Conservation (phyloP, 2,888 invertebrate species). For the Heliconius ethilla region DNA sequence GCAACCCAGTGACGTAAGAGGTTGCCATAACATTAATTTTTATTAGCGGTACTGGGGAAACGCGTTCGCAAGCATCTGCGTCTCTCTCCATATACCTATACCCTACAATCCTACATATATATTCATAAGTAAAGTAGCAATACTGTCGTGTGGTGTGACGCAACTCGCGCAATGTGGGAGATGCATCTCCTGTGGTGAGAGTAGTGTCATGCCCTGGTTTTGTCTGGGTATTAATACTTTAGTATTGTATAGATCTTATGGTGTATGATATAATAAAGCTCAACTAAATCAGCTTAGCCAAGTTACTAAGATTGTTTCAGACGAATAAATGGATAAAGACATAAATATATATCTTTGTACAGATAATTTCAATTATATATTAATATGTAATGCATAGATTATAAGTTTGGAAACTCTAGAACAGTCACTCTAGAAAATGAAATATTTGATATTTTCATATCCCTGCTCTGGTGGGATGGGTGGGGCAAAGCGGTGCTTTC, state of each 20-base stretch:
- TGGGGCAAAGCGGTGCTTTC: too few species aligned
- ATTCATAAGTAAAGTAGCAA: background rate
- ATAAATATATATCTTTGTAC: too few species aligned
- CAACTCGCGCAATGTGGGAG: background rate
- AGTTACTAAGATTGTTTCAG: background rate
- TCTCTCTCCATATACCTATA: background rate
- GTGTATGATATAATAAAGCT: too few species aligned
- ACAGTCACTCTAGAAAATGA: too few species aligned
- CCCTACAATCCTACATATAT: background rate
- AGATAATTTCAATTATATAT: too few species aligned
- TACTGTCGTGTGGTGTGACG: background rate
- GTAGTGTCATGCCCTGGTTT: background rate
- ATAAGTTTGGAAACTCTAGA: too few species aligned
- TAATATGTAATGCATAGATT: too few species aligned
- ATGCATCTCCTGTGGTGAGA: background rate
- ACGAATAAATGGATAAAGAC: background rate
- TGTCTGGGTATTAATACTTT: background rate
- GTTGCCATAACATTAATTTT: conserved; percentile 13
- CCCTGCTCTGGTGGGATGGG: too few species aligned
- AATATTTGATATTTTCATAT: too few species aligned
- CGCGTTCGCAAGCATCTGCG: conserved; percentile 20
- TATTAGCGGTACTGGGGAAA: conserved; percentile 3
- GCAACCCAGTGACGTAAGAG: background rate
- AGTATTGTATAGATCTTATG: too few species aligned
- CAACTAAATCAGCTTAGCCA: background rate